Evolutionary conservation across 2,888 invertebrate genomes (phyloP).

Genomic region (Elysia crispata): DNA sequence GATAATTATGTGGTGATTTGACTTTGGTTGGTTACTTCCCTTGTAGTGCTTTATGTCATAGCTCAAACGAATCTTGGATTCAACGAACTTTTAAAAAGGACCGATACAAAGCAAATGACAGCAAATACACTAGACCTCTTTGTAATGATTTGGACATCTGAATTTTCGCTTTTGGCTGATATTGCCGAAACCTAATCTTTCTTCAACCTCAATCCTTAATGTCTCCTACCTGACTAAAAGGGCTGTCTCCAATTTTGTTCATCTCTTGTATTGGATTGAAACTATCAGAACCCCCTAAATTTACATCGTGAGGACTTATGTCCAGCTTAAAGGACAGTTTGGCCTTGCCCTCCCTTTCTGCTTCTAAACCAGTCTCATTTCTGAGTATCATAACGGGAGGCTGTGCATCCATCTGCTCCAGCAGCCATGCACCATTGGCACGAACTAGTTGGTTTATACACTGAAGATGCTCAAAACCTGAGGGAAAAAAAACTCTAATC

Average conservation of each 20-base stretch:
- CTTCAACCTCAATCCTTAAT: too few species aligned
- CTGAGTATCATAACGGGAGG: constrained; percentile 53
- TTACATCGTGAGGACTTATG: constrained; percentile 21
- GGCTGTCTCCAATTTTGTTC: constrained; percentile 64
- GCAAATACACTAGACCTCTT: too few species aligned
- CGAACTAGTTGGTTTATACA: constrained; percentile 64
- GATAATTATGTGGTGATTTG: too few species aligned
- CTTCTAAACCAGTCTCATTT: not conserved
- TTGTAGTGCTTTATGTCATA: too few species aligned
- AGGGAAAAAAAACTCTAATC: not conserved
- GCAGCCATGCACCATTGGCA: constrained; percentile 72
- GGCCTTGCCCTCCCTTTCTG: constrained; percentile 41
- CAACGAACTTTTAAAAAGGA: too few species aligned
- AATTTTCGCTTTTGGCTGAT: too few species aligned
- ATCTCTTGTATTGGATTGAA: constrained; percentile 67
- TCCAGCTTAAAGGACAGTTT: constrained; percentile 50
- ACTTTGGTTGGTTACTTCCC: too few species aligned
- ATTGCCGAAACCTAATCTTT: too few species aligned
- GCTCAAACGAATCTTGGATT: too few species aligned
- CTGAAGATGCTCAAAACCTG: constrained; percentile 61
- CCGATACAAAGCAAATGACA: too few species aligned
- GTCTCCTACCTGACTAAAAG: constrained; percentile 69
- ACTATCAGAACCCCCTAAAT: not conserved
- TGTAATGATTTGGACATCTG: too few species aligned
- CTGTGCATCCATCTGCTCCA: constrained; percentile 69